These are phyloP conservation scores for Patella depressa DNA, from an alignment of 2,888 invertebrate species.

Conservation along the genomic window DNA sequence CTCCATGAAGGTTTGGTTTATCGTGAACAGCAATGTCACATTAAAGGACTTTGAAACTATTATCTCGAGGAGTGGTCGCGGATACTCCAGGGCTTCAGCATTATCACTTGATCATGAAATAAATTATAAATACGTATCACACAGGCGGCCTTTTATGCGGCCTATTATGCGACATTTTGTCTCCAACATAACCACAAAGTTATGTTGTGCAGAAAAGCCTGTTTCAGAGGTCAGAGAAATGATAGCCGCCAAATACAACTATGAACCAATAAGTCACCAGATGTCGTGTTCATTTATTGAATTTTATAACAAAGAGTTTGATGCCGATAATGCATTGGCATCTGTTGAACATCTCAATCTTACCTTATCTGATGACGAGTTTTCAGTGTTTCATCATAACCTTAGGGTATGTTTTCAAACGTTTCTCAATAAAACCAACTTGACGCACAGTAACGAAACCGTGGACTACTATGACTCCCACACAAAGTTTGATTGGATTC, in stretches of 20 bases:
- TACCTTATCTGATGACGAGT: neutral
- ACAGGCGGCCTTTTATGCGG: no score
- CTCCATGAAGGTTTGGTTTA: no score
- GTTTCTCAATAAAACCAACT: neutral
- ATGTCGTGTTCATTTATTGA: neutral
- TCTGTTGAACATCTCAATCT: neutral
- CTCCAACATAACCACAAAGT: no score
- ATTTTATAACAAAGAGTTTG: neutral
- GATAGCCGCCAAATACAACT: neutral
- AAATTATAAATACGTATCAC: no score
- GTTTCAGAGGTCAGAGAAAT: no score
- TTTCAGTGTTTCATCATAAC: neutral
- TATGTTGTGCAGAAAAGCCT: no score
- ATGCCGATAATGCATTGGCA: neutral
- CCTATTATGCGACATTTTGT: no score
- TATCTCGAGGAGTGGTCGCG: no score
- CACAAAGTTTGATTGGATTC: neutral
- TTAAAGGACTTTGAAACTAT: no score
- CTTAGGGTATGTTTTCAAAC: neutral
- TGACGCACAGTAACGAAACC: neutral
- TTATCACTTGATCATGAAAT: no score
- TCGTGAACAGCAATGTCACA: no score
- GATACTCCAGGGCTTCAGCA: no score
- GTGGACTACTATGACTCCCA: neutral
- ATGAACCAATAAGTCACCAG: neutral